Conservation (phyloP, 2,113 vertebrate species). For the Xiphias gladius region DNA sequence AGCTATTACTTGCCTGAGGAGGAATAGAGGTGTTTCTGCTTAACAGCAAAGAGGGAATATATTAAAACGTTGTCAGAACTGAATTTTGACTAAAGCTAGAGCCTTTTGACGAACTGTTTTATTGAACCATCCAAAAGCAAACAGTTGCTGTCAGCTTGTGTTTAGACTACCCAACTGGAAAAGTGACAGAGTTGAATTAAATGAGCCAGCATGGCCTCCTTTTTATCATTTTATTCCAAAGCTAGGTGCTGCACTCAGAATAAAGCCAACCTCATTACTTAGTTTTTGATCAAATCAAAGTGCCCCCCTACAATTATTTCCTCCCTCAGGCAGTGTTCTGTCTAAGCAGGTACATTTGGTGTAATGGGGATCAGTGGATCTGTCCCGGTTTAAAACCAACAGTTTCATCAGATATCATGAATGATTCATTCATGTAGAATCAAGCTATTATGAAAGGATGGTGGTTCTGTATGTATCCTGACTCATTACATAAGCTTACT, state of each 20-base stretch:
- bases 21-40: conserved; percentile 15
- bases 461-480: background rate
- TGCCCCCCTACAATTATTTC: background rate
- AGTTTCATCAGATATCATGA: conserved; percentile 6
- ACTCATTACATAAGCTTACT: background rate
- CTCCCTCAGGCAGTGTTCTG: background rate
- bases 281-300: conserved; percentile 38
- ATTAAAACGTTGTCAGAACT: conserved; percentile 9
- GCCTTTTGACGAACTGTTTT: conserved; percentile 36
- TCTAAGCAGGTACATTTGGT: conserved; percentile 23
- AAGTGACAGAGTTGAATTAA: conserved; percentile 49
- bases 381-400: conserved; percentile 18
- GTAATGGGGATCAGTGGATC: conserved; percentile 20
- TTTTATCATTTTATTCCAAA: conserved; percentile 45
- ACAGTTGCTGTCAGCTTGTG: conserved; percentile 38
- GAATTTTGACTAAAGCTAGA: conserved; percentile 34
- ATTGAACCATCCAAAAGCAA: conserved; percentile 31
- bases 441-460: conserved; percentile 19
- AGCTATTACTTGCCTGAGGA: conserved; percentile 6
- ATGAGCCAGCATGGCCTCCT: conserved; percentile 29
- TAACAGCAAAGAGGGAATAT: conserved; percentile 1
- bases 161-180: conserved; percentile 33
- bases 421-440: conserved; percentile 22
- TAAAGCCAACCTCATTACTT: conserved; percentile 42
- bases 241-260: conserved; percentile 4